These are phyloP conservation scores for Pelvicachromis taeniatus DNA, from an alignment of 2,113 vertebrate species.

Conservation along the genomic window DNA sequence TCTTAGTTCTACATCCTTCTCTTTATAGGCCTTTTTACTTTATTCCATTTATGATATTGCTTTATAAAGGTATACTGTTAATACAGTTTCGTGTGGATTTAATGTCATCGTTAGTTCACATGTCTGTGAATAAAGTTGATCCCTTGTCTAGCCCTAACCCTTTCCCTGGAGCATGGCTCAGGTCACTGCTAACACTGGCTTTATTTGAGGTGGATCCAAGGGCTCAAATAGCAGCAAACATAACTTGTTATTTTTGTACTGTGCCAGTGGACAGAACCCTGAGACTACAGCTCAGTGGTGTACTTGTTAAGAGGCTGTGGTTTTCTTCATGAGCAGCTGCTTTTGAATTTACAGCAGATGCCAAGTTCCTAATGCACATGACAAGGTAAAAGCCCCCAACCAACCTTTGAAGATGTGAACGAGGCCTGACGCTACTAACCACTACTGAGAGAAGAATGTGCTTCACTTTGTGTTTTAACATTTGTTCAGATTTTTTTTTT, in stretches of 20 bases:
- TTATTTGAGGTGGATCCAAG: conserved; percentile 54
- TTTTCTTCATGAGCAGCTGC: conserved; percentile 3
- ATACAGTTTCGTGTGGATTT: background rate
- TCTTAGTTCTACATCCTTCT: background rate
- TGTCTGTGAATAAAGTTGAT: conserved; percentile 15
- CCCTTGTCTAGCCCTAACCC: conserved; percentile 20
- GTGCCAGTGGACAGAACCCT: conserved; percentile 39
- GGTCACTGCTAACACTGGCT: conserved; percentile 50
- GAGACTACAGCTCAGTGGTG: conserved; percentile 14
- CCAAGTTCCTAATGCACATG: background rate
- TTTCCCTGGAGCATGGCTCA: conserved; percentile 15
- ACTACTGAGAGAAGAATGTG: background rate
- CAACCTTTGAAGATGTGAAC: background rate
- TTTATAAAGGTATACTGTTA: background rate
- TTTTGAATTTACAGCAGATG: background rate
- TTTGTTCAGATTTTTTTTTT: background rate
- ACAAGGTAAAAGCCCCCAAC: background rate
- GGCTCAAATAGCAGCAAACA: conserved; percentile 61
- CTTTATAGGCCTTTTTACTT: background rate
- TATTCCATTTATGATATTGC: background rate
- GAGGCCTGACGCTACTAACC: background rate
- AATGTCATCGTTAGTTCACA: background rate
- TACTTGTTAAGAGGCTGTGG: conserved; percentile 4
- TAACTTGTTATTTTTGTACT: conserved; percentile 64
- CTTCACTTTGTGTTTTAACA: background rate